phyloP scores from a whole-genome alignment of 2,888 invertebrate genomes.

The Caenorhabditis sp. region DNA sequence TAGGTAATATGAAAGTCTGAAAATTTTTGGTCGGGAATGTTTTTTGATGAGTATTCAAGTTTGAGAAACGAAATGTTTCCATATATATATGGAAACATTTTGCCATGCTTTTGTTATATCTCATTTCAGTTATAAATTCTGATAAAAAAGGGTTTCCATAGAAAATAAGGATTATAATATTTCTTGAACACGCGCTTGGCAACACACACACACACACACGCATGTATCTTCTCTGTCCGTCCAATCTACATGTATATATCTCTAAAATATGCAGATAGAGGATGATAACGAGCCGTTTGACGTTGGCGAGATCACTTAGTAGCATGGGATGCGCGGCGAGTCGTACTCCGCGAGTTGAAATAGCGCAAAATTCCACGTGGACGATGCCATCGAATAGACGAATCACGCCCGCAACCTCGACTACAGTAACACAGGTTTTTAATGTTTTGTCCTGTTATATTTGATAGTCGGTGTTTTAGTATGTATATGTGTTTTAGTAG shows the following conservation, averaged over 20 bases:
- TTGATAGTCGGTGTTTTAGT: neutral
- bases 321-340: conserved; percentile 4
- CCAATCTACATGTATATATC: neutral
- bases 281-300: neutral
- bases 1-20: no score
- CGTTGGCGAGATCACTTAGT: neutral
- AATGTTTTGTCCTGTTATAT: neutral
- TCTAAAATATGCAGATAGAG: conserved; percentile 7
- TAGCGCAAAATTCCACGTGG: neutral
- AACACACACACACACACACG: neutral
- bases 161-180: neutral
- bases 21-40: no score
- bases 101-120: no score
- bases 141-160: neutral
- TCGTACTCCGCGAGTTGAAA: conserved; percentile 1
- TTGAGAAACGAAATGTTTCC: no score
- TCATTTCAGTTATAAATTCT: neutral
- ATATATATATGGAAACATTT: no score
- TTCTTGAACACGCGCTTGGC: neutral
- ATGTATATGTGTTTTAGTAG: neutral
- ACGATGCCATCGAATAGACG: neutral
- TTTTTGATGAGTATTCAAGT: no score
- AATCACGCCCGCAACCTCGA: neutral
- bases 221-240: neutral
- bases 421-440: conserved; percentile 4